Conservation (phyloP, 2,113 vertebrate species). For the Trogon melanurus region DNA sequence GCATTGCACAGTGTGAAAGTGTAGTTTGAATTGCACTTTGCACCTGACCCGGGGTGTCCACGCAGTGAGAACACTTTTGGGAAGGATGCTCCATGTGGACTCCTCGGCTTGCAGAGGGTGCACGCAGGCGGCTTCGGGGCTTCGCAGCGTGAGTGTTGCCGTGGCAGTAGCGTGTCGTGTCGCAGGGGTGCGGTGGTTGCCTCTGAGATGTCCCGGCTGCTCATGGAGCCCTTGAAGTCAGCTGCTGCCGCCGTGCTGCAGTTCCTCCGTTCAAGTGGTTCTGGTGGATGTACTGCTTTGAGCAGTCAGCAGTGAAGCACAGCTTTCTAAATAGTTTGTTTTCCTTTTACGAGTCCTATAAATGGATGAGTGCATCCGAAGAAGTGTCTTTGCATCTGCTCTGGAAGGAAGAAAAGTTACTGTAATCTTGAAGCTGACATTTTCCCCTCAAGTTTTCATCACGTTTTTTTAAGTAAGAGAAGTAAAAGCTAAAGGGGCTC, state of each 20-base stretch:
- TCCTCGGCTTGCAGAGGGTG: not conserved
- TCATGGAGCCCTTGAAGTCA: not conserved
- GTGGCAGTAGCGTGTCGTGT: rapidly evolving
- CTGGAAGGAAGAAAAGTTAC: not conserved
- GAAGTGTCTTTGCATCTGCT: not conserved
- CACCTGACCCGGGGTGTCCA: rapidly evolving
- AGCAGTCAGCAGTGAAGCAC: not conserved
- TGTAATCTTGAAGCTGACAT: not conserved
- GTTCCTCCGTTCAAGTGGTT: rapidly evolving
- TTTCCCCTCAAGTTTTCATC: not conserved
- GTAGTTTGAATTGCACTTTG: not conserved
- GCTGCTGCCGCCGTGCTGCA: not conserved
- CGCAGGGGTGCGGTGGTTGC: not conserved
- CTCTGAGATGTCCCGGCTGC: not conserved
- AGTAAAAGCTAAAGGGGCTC: not conserved
- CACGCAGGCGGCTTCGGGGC: not conserved
- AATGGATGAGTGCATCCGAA: not conserved
- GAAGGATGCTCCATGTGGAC: rapidly evolving
- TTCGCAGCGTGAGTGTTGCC: rapidly evolving
- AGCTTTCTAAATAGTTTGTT: not conserved
- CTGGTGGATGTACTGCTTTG: not conserved
- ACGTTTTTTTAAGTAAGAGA: not conserved
- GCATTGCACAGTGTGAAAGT: rapidly evolving
- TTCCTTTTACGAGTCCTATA: not conserved
- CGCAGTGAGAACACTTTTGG: rapidly evolving